Conservation (phyloP, 1,140 invertebrate genomes). For the Intoshia linei region DNA sequence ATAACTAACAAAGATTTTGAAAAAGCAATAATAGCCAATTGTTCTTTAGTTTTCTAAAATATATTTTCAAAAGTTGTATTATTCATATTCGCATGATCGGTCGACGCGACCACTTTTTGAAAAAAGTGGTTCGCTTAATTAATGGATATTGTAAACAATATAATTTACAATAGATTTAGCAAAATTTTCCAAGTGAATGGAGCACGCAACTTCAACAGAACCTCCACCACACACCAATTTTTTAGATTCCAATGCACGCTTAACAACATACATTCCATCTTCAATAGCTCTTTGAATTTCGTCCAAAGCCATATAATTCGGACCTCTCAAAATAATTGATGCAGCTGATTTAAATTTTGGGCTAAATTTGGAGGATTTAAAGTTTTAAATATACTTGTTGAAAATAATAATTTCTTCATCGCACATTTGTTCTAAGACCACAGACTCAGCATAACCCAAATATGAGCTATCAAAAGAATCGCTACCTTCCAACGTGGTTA, state of each 20-base stretch:
- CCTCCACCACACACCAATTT: conserved; percentile 76
- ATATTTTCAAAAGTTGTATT: no score
- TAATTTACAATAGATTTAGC: conserved; percentile 65
- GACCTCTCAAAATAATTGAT: conserved; percentile 70
- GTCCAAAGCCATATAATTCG: conserved; percentile 91
- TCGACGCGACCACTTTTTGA: neutral
- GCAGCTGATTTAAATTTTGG: conserved; percentile 57
- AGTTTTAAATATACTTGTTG: conserved; percentile 61
- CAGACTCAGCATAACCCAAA: conserved; percentile 77
- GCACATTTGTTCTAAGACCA: conserved; percentile 66
- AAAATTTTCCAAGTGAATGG: conserved; percentile 91
- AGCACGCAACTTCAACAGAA: conserved; percentile 84
- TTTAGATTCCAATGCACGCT: conserved; percentile 74
- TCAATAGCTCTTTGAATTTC: conserved; percentile 97
- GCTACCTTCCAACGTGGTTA: conserved; percentile 88
- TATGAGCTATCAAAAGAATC: conserved; percentile 63
- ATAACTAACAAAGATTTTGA: conserved; percentile 80
- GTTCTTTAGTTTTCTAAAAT: conserved; percentile 60
- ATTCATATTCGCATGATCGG: no score
- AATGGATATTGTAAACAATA: no score
- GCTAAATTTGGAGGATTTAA: no score
- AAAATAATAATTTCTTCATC: conserved; percentile 92
- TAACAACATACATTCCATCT: conserved; percentile 77
- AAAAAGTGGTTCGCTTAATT: no score
- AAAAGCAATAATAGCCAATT: conserved; percentile 91